A percentile compares a stretch with the other conserved stretches of the same genome.
Evolutionary conservation across 2,888 invertebrate genomes (phyloP).

Genomic region (Zaprionus obscuricornis): DNA sequence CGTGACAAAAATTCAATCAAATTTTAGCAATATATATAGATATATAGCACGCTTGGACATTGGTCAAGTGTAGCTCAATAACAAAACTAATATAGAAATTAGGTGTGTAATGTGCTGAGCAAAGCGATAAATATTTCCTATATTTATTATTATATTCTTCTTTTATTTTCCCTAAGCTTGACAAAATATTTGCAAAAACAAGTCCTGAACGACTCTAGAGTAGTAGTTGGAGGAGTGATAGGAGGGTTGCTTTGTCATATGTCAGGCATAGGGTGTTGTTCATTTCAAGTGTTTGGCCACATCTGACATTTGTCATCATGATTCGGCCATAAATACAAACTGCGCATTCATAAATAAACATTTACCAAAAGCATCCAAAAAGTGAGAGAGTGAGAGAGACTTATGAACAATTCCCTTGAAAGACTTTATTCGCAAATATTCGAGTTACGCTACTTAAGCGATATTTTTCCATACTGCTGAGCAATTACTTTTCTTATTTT

Average conservation of each 20-base stretch:
- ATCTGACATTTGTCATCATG: constrained; percentile 77
- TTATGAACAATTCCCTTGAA: neutral
- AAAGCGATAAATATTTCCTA: constrained; percentile 67
- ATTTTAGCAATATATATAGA: constrained; percentile 63
- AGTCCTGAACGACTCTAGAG: constrained; percentile 43
- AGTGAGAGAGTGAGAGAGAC: too few species aligned
- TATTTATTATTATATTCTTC: constrained; percentile 31
- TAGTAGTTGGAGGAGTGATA: neutral
- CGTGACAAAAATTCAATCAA: constrained; percentile 81
- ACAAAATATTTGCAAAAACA: constrained; percentile 62
- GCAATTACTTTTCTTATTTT: constrained; percentile 9
- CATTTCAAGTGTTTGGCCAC: constrained; percentile 68
- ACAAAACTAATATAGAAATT: constrained; percentile 77
- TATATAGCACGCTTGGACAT: constrained; percentile 23
- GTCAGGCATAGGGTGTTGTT: constrained; percentile 40
- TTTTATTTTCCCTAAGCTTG: constrained; percentile 47
- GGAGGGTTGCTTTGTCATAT: constrained; percentile 35
- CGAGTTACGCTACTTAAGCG: constrained; percentile 6
- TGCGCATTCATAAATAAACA: constrained; percentile 69
- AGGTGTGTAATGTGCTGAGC: constrained; percentile 79
- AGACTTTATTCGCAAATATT: neutral
- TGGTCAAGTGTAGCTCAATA: constrained; percentile 20
- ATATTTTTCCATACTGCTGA: constrained; percentile 23
- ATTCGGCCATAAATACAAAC: constrained; percentile 77
- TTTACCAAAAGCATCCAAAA: constrained; percentile 33